These are phyloP conservation scores for Drosophila watanabei DNA, from an alignment of 1,140 invertebrate species.

Conservation along the genomic window DNA sequence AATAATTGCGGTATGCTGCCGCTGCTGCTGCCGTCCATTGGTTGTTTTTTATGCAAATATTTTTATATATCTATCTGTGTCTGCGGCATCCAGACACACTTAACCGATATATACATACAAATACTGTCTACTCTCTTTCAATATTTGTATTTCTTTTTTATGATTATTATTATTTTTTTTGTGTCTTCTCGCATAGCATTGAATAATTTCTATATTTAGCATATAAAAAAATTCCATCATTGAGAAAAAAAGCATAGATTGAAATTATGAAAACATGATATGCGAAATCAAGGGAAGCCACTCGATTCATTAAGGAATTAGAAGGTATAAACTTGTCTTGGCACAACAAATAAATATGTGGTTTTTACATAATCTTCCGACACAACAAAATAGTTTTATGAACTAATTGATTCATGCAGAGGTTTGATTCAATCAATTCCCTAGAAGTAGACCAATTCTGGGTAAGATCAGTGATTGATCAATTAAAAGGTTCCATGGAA, in stretches of 20 bases:
- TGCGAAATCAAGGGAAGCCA: conserved; percentile 33
- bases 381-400: neutral
- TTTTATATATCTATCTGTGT: conserved; percentile 26
- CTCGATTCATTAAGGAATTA: conserved; percentile 39
- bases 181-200: conserved; percentile 58
- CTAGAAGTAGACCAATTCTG: conserved; percentile 2
- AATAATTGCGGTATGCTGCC: conserved; percentile 70
- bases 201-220: conserved; percentile 83
- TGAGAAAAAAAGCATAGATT: conserved; percentile 39
- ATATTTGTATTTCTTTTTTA: conserved; percentile 47
- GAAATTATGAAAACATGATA: conserved; percentile 69
- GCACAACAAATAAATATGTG: neutral
- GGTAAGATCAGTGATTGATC: conserved; percentile 14
- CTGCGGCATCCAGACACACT: conserved; percentile 56
- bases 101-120: conserved; percentile 41
- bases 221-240: conserved; percentile 65
- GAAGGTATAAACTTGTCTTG: neutral
- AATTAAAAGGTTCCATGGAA: conserved; percentile 29
- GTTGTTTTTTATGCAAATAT: conserved; percentile 73
- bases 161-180: conserved; percentile 46
- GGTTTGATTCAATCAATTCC: conserved; percentile 21
- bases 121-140: conserved; percentile 54
- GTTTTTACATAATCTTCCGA: conserved; percentile 1
- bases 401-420: neutral
- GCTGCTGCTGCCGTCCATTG: conserved; percentile 31